Evolutionary conservation across 2,888 invertebrate genomes (phyloP).

Genomic region (Patella ulyssiponensis): DNA sequence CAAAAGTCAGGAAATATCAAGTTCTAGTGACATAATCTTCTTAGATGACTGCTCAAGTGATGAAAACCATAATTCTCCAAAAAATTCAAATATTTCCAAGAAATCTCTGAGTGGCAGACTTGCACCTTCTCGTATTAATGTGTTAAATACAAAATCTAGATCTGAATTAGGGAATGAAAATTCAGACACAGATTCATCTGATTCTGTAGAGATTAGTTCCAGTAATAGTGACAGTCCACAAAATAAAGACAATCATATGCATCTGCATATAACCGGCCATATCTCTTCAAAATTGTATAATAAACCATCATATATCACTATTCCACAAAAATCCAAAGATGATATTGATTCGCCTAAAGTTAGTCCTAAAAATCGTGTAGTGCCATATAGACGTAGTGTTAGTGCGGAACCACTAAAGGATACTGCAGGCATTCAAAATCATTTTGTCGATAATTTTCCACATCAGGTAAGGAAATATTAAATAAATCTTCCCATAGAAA

Average conservation of each 20-base stretch:
- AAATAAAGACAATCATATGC: background rate
- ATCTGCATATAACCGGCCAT: background rate
- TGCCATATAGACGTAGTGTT: slow-evolving; percentile 1
- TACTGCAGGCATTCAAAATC: background rate
- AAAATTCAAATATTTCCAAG: background rate
- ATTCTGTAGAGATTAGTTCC: background rate
- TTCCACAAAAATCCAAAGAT: background rate
- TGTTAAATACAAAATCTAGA: background rate
- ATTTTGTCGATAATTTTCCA: slow-evolving; percentile 19
- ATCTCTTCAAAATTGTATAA: background rate
- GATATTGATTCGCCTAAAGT: background rate
- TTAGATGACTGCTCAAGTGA: background rate
- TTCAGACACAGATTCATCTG: background rate
- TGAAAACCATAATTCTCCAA: background rate
- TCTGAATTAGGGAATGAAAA: background rate
- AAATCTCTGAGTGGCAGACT: too few species aligned
- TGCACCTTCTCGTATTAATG: background rate
- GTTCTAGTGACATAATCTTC: background rate
- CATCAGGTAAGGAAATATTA: background rate
- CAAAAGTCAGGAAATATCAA: background rate
- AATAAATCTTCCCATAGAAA: too few species aligned
- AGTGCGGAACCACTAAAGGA: background rate
- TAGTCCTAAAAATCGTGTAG: background rate
- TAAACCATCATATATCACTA: background rate
- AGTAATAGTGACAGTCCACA: background rate